phyloP scores from a whole-genome alignment of 2,113 vertebrate genomes.

The Onychostoma macrolepis region DNA sequence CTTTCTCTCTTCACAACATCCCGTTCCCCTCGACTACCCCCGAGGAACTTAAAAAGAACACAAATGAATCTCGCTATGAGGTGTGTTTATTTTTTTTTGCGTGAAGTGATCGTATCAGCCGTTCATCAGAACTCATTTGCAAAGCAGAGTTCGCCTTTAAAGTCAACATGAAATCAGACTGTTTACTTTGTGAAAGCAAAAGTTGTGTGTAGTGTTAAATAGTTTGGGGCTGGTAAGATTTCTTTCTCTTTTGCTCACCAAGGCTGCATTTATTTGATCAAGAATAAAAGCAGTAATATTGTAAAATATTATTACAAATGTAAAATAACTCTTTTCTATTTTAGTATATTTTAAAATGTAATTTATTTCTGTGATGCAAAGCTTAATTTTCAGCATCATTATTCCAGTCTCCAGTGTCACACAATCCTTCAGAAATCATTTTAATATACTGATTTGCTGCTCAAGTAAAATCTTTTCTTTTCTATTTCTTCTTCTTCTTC shows the following conservation, averaged over 20 bases:
- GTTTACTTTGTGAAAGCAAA: neutral
- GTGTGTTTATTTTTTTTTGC: constrained; percentile 32
- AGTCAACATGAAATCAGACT: neutral
- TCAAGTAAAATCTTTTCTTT: neutral
- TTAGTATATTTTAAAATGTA: neutral
- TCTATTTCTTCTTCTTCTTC: no score
- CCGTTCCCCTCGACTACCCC: neutral
- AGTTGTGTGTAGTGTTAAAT: neutral
- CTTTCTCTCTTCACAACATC: constrained; percentile 13
- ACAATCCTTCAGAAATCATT: neutral
- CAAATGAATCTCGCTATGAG: constrained; percentile 43
- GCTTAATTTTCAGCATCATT: neutral
- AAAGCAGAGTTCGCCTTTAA: constrained; percentile 10
- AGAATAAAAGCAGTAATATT: neutral
- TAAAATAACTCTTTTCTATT: neutral
- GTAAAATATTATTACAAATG: neutral
- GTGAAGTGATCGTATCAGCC: constrained; percentile 39
- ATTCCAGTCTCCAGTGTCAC: neutral
- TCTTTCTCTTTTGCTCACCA: neutral
- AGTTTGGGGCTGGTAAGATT: neutral
- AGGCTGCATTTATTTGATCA: neutral
- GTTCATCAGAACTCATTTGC: constrained; percentile 44
- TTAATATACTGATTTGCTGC: neutral
- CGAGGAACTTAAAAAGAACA: constrained; percentile 42
- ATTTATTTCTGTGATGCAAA: neutral